Conservation (phyloP, 2,888 invertebrate genomes). For the Dryomyza anilis region DNA sequence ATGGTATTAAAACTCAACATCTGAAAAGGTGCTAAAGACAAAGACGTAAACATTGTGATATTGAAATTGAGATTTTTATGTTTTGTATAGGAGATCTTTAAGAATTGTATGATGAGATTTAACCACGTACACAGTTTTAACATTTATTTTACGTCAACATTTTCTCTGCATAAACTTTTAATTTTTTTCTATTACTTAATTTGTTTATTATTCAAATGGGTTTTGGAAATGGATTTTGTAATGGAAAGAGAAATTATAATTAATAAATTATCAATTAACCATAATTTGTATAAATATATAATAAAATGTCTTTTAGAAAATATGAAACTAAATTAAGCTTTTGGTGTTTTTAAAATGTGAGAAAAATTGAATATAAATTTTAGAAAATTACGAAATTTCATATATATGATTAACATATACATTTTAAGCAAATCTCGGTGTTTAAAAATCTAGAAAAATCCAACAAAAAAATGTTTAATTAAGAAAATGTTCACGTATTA, state of each 20-base stretch:
- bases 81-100: too few relatives aligned
- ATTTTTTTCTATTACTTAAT: too few relatives aligned
- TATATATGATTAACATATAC: conserved; percentile 48
- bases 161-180: too few relatives aligned
- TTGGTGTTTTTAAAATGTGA: conserved; percentile 57
- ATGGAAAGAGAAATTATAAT: conserved; percentile 26
- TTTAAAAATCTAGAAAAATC: conserved; percentile 42
- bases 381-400: conserved; percentile 45
- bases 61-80: conserved; percentile 34
- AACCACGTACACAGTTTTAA: too few relatives aligned
- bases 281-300: conserved; percentile 35
- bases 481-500: conserved; percentile 34
- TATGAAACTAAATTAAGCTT: conserved; percentile 59
- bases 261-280: conserved; percentile 28
- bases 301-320: conserved; percentile 35
- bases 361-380: conserved; percentile 41
- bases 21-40: conserved; percentile 59
- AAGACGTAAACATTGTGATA: conserved; percentile 62
- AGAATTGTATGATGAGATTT: too few relatives aligned
- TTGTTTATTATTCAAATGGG: too few relatives aligned
- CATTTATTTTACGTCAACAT: too few relatives aligned
- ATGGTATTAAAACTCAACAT: too few relatives aligned
- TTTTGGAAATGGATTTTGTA: conserved; percentile 35
- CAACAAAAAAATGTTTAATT: conserved; percentile 29
- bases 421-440: conserved; percentile 55